Evolutionary conservation across 2,113 vertebrate species (phyloP).

Genomic region (Scomber japonicus): DNA sequence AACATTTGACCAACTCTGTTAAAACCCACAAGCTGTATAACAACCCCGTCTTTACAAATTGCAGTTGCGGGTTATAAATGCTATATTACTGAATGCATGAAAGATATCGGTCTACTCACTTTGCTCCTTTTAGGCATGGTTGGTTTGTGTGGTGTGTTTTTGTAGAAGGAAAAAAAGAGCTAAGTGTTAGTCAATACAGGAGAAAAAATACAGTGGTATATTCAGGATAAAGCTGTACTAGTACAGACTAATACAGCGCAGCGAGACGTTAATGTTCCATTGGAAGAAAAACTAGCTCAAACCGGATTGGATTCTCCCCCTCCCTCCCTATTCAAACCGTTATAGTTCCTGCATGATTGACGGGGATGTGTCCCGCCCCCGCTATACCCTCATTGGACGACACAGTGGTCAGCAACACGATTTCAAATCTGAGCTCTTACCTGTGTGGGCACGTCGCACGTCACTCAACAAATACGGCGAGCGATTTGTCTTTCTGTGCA

Average conservation of each 20-base stretch:
- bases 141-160: conserved; percentile 69
- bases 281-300: conserved; percentile 90
- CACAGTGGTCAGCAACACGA: conserved; percentile 45
- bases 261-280: conserved; percentile 86
- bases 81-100: conserved; percentile 61
- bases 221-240: conserved; percentile 80
- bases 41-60: conserved; percentile 24
- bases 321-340: conserved; percentile 81
- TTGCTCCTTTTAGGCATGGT: conserved; percentile 90
- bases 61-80: conserved; percentile 51
- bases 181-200: conserved; percentile 48
- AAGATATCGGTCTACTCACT: conserved; percentile 83
- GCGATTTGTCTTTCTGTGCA: conserved; percentile 56
- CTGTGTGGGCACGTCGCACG: conserved; percentile 75
- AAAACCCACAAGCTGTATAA: neutral
- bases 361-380: conserved; percentile 46
- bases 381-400: conserved; percentile 72
- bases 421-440: conserved; percentile 81
- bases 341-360: conserved; percentile 82
- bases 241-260: conserved; percentile 79
- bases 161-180: conserved; percentile 42
- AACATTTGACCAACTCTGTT: conserved; percentile 37
- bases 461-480: conserved; percentile 72
- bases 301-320: conserved; percentile 89
- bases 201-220: conserved; percentile 71